Evolutionary conservation across 2,888 invertebrate species (phyloP).

Genomic region (Cordilura impudica): DNA sequence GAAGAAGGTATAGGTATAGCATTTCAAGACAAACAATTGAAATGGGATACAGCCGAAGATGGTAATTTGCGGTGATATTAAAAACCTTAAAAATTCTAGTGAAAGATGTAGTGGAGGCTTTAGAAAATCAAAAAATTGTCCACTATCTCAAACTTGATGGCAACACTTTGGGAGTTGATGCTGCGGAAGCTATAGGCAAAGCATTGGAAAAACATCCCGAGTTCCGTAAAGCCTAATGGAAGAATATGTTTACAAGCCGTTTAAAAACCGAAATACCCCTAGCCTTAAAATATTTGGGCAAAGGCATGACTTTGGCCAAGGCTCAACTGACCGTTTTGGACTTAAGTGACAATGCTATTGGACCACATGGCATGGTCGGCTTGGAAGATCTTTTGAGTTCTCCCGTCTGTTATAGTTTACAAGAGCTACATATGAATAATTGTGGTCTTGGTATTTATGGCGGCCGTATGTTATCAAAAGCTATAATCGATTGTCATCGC

Average conservation of each 20-base stretch:
- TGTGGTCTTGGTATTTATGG: slow-evolving; percentile 96
- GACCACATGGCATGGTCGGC: slow-evolving; percentile 95
- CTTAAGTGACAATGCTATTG: slow-evolving; percentile 97
- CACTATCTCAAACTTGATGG: slow-evolving; percentile 91
- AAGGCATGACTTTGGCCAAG: slow-evolving; percentile 88
- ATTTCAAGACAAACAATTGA: slow-evolving; percentile 88
- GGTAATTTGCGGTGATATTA: slow-evolving; percentile 82
- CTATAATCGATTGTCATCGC: slow-evolving; percentile 84
- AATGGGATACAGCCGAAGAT: slow-evolving; percentile 87
- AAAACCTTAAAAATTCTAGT: too few relatives aligned
- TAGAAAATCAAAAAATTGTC: slow-evolving; percentile 84
- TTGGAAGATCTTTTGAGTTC: slow-evolving; percentile 90
- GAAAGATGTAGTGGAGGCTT: slow-evolving; percentile 86
- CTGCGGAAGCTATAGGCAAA: slow-evolving; percentile 90
- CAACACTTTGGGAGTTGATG: slow-evolving; percentile 94
- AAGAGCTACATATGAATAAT: slow-evolving; percentile 91
- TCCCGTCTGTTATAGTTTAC: slow-evolving; percentile 88
- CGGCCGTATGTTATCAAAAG: slow-evolving; percentile 88
- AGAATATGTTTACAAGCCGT: slow-evolving; percentile 97
- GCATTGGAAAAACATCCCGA: slow-evolving; percentile 88
- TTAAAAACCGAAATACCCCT: slow-evolving; percentile 96
- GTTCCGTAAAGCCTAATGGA: slow-evolving; percentile 91
- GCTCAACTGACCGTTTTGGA: slow-evolving; percentile 91
- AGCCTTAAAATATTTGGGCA: slow-evolving; percentile 88
- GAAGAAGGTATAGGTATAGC: slow-evolving; percentile 87